These are phyloP conservation scores for Tetragnatha versicolor DNA, from an alignment of 1,140 invertebrate genomes.

Conservation along the genomic window DNA sequence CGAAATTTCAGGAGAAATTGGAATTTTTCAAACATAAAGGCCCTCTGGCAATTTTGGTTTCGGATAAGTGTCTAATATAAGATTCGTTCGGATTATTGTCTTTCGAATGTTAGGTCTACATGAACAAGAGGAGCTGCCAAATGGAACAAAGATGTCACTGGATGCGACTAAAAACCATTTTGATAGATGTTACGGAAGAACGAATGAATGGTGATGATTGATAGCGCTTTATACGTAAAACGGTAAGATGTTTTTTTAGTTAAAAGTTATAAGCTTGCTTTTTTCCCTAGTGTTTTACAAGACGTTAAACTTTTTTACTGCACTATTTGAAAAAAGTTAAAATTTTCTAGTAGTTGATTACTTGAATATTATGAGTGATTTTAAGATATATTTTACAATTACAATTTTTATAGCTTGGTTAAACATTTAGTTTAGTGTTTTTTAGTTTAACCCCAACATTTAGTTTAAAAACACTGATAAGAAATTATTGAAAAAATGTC, in stretches of 20 bases:
- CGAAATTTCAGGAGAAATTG: not conserved
- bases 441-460: too few relatives aligned
- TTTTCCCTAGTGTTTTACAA: too few relatives aligned
- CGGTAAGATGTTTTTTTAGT: not conserved
- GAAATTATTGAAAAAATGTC: too few relatives aligned
- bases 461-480: too few relatives aligned
- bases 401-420: too few relatives aligned
- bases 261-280: not conserved
- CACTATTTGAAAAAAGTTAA: too few relatives aligned
- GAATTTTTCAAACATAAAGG: not conserved
- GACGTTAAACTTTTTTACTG: too few relatives aligned
- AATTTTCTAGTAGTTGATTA: too few relatives aligned
- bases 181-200: not conserved
- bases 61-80: not conserved
- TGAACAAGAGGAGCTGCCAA: constrained; percentile 3
- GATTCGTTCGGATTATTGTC: not conserved
- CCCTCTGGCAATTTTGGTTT: not conserved
- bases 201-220: not conserved
- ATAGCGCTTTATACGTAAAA: not conserved
- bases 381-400: too few relatives aligned
- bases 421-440: too few relatives aligned
- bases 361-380: too few relatives aligned
- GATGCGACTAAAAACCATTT: constrained; percentile 4
- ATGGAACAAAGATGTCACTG: constrained; percentile 9
- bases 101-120: constrained; percentile 1